Evolutionary conservation across 2,888 invertebrate genomes (phyloP).

Genomic region (Latrodectus elegans): DNA sequence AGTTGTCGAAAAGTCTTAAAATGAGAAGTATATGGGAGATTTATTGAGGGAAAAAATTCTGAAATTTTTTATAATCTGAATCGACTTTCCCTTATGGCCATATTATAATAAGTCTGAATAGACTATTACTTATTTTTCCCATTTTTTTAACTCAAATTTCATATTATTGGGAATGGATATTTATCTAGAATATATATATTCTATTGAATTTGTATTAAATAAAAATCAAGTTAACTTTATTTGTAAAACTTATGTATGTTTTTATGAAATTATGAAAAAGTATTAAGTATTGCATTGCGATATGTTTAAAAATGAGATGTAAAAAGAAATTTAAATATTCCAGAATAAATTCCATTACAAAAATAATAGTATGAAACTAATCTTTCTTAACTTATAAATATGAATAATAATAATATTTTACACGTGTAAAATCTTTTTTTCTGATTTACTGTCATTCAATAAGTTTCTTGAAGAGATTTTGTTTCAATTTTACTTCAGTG

Average conservation of each 20-base stretch:
- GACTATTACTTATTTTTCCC: neutral
- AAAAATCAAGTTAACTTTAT: neutral
- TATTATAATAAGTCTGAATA: conserved; percentile 2
- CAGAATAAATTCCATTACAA: too few relatives aligned
- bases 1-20: conserved; percentile 24
- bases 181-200: neutral
- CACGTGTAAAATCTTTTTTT: too few relatives aligned
- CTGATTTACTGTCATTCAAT: too few relatives aligned
- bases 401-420: too few relatives aligned
- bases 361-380: too few relatives aligned
- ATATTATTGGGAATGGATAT: neutral
- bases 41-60: neutral
- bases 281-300: too few relatives aligned
- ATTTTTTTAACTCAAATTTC: neutral
- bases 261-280: too few relatives aligned
- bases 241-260: neutral
- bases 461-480: too few relatives aligned
- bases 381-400: too few relatives aligned
- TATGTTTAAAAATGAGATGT: too few relatives aligned
- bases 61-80: neutral
- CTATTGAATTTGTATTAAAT: neutral
- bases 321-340: too few relatives aligned
- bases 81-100: neutral
- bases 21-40: neutral
- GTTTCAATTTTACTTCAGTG: too few relatives aligned